These are phyloP conservation scores for Corythaeola cristata DNA, from an alignment of 2,113 vertebrate species.

Conservation along the genomic window DNA sequence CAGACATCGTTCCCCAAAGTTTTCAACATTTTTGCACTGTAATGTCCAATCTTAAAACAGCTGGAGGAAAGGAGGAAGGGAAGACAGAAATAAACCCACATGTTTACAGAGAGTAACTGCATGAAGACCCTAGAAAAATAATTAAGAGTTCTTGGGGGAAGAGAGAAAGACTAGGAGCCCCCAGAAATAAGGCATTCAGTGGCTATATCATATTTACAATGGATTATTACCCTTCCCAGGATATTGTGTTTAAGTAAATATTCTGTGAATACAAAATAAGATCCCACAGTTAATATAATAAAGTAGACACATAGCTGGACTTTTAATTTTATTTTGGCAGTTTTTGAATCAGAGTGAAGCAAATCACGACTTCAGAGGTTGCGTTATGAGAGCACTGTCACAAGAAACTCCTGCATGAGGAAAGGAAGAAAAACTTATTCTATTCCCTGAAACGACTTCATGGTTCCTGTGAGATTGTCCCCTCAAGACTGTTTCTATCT, in stretches of 20 bases:
- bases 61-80: not conserved
- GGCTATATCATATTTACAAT: not conserved
- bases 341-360: not conserved
- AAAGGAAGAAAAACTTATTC: not conserved
- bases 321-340: no score
- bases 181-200: constrained; percentile 1
- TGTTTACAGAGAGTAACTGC: not conserved
- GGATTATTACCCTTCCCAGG: constrained; percentile 24
- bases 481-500: not conserved
- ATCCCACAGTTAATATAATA: not conserved
- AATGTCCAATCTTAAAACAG: no score
- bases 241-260: constrained; percentile 9
- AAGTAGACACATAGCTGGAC: constrained; percentile 1
- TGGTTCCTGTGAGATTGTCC: not conserved
- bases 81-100: not conserved
- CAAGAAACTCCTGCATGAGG: not conserved
- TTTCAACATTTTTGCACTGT: not conserved
- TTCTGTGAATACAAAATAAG: constrained; percentile 18
- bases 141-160: not conserved
- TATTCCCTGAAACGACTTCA: not conserved
- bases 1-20: not conserved
- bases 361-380: not conserved
- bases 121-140: constrained; percentile 1
- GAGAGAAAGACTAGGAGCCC: not conserved
- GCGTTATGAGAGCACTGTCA: not conserved